Evolutionary conservation across 2,797 vertebrate genomes (phyloP).

Genomic region (Hippocampus kuda): DNA sequence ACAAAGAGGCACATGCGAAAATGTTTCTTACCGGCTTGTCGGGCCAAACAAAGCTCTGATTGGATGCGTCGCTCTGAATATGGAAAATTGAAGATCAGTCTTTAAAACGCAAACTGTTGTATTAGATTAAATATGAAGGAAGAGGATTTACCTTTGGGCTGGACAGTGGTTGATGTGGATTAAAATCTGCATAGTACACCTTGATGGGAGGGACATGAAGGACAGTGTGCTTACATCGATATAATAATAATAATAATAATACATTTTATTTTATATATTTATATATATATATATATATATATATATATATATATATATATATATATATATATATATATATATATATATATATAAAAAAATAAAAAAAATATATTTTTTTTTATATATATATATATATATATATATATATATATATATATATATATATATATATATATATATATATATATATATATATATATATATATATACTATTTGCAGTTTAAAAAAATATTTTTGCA

Average conservation of each 20-base stretch:
- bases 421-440: too few species aligned
- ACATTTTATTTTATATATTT: too few species aligned
- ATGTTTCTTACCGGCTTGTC: constrained; percentile 61
- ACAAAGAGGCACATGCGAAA: background rate
- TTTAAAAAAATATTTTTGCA: too few species aligned
- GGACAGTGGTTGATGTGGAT: constrained; percentile 71
- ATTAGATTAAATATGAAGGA: background rate
- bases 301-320: too few species aligned
- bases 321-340: too few species aligned
- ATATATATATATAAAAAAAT: too few species aligned
- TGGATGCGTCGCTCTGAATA: constrained; percentile 50
- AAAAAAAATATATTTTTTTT: too few species aligned
- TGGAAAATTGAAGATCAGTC: background rate
- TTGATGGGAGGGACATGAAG: constrained; percentile 20
- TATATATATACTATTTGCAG: too few species aligned
- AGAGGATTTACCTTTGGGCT: constrained; percentile 49
- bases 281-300: too few species aligned
- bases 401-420: too few species aligned
- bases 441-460: background rate
- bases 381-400: too few species aligned
- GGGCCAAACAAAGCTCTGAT: constrained; percentile 51
- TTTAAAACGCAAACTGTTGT: background rate
- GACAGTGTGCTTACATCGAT: background rate
- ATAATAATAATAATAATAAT: too few species aligned
- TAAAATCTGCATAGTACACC: constrained; percentile 74